Evolutionary conservation across 2,113 vertebrate species (phyloP).

Genomic region (Cinclus mexicanus): DNA sequence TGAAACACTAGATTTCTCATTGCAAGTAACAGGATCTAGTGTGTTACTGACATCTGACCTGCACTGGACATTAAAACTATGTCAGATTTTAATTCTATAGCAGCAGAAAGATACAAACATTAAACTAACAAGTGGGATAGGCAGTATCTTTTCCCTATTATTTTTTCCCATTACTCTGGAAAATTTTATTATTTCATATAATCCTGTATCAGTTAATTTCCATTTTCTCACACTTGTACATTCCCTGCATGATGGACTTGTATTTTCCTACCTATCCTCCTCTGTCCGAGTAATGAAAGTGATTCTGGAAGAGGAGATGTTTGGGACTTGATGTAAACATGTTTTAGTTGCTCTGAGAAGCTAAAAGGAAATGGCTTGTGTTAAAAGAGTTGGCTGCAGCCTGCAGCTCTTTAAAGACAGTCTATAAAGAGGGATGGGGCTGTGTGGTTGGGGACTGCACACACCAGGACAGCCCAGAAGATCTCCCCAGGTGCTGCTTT

Average conservation of each 20-base stretch:
- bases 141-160: not conserved
- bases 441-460: not conserved
- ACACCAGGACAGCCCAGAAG: not conserved
- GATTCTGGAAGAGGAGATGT: not conserved
- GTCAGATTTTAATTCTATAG: not conserved
- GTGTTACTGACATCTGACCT: not conserved
- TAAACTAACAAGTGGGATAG: not conserved
- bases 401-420: not conserved
- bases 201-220: not conserved
- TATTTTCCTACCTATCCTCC: not conserved
- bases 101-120: not conserved
- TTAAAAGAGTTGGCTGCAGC: not conserved
- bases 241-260: not conserved
- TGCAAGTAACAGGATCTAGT: not conserved
- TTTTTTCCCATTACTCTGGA: not conserved
- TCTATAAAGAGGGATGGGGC: not conserved
- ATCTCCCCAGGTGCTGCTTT: not conserved
- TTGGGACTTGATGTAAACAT: not conserved
- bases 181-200: not conserved
- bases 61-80: not conserved
- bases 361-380: not conserved
- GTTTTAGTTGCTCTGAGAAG: not conserved
- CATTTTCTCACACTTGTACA: not conserved
- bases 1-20: not conserved
- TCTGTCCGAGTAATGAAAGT: not conserved